Evolutionary conservation across 2,888 invertebrate species (phyloP).

Genomic region (Malacosoma neustria): DNA sequence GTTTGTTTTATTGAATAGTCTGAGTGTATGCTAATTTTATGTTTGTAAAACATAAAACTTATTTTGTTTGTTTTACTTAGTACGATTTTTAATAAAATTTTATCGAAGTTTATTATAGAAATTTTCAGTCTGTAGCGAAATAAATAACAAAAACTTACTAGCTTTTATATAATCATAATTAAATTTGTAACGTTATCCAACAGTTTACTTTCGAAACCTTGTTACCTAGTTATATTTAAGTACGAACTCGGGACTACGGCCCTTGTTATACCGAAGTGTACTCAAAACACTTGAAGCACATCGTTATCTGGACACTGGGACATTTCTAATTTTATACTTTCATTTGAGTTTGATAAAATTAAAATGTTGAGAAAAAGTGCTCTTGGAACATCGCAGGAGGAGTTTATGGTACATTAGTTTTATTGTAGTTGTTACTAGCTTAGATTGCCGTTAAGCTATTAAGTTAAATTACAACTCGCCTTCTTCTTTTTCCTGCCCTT

Average conservation of each 20-base stretch:
- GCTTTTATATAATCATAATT: too few species aligned
- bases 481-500: too few species aligned
- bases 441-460: too few species aligned
- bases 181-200: neutral
- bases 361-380: conserved; percentile 33
- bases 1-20: too few species aligned
- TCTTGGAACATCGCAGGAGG: conserved; percentile 53
- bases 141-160: too few species aligned
- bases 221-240: neutral
- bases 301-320: neutral
- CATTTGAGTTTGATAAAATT: conserved; percentile 7
- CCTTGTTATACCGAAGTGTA: neutral
- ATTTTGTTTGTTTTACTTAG: too few species aligned
- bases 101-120: too few species aligned
- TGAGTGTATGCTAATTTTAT: too few species aligned
- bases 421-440: conserved; percentile 8
- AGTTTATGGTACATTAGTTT: conserved; percentile 38
- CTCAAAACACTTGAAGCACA: neutral
- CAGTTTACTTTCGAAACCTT: neutral
- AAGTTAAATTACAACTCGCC: too few species aligned
- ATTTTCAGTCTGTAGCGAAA: too few species aligned
- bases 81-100: too few species aligned
- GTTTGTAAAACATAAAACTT: too few species aligned
- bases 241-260: neutral
- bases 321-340: conserved; percentile 7